Base-by-base conservation (phyloP, 1,140 invertebrate species). In the Leptinotarsa texana region DNA sequence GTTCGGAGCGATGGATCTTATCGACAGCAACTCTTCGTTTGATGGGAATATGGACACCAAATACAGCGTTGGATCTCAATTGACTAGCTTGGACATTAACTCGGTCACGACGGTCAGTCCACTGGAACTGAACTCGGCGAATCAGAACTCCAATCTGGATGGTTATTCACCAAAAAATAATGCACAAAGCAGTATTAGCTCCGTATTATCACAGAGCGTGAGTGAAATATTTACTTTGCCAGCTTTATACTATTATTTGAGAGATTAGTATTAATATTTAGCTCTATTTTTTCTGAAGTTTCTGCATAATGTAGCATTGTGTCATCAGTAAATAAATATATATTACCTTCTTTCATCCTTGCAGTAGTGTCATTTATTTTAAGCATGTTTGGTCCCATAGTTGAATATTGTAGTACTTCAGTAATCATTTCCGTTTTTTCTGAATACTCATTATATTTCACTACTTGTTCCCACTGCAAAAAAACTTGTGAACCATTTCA, bases 1-100 rank as follows among this genome's bases (percentile, higher is more conserved):
- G 86, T 98, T 98, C 87, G 96, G 96, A 72, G 95, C 92, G 18
- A 87, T 98, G 77, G 96, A 98, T 81, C 95, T 96, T 83, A 93
- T 94, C 67, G 88, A 89, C 74, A 91, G 92, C 79, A 87, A 86
- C 72, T 83, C 85, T 66, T 87, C 89, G 63, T 87, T 89, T 72
- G 88, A 91, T 78, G 83, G 84, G 4, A 82, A 87, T 70, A 86
- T 86, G 13, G 89, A 90, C 75, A 88, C 88, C 78, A 83, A 82
- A 62, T 81, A 76, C 65, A 72, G 74, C 73, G 22, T 70, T 3
- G 33, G 33, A 11, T 49, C 79, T 18, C 71, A 73, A 33, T 73
- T 17, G 18, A 73, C 63, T 48, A 73, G 22, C 62, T 21, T 73
- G 63, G 80, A 81, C 13, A 78, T 71, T 69, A 33, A 80, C 0